Base-by-base conservation (phyloP, 2,888 invertebrate species). In the Portevinia maculata region DNA sequence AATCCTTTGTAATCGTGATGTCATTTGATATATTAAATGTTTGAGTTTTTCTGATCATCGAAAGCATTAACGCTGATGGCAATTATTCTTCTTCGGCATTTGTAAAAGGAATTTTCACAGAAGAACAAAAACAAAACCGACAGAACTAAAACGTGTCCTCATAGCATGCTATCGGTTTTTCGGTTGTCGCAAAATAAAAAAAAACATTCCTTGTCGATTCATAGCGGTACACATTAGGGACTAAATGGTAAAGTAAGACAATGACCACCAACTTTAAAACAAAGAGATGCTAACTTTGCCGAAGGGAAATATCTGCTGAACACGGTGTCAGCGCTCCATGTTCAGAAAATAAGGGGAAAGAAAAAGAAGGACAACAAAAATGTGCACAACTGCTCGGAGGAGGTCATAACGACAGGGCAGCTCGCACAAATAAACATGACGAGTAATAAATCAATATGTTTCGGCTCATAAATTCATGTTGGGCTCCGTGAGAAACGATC, bases 381-480 rank as follows among this genome's bases (percentile, higher is more conserved):
- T 50, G 70, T 44, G 44, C n/a, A n/a, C 65, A 57, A 71, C 32
- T 52, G 52, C 21, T 13, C 34, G 28, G 32, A 74, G 65, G 57
- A 48, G 57, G 65, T 67, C 67, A 79, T 53, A 65, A 79, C 65
- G 57, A 50, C 55, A 60, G 64, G 39, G 32, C 62, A 71, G 52
- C 67, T 74, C 79, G 62, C 79, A 62, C 74, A 79, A 74, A 79
- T 75, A 69, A 79, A 79, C 79, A 79, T 69, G 79, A 79, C 75
- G 79, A 69, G 75, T 64, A 69, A 79, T 79, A 79, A 79, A 79
- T 79, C 79, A 79, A 79, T 79, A 75, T 79, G 79, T 75, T 75
- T 79, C 75, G 75, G 79, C 74, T 79, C 79, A 79, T 79, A 79
- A 79, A 79, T 79, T 79, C 50, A 75, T 75, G 79, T 70, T 79